These are phyloP conservation scores for Zaprionus nigranus DNA, from an alignment of 1,140 invertebrate species.

Conservation along the genomic window DNA sequence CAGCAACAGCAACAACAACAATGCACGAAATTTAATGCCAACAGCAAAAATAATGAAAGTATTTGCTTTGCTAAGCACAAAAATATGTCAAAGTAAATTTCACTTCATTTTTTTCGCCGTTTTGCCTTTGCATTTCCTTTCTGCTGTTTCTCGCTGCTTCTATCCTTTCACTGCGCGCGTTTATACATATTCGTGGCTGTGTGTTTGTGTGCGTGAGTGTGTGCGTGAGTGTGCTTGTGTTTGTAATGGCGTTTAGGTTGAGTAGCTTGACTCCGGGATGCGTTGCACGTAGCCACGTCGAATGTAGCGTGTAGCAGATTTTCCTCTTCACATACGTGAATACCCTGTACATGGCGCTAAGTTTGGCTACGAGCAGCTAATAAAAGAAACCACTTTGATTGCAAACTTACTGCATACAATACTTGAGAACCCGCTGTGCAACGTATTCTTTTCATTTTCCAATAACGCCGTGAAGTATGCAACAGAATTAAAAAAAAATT, in stretches of 20 bases:
- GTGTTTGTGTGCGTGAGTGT: slow-evolving; percentile 23
- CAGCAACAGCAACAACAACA: slow-evolving; percentile 47
- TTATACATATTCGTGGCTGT: slow-evolving; percentile 11
- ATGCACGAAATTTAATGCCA: slow-evolving; percentile 76
- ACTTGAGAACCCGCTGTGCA: neutral
- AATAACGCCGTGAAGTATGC: neutral
- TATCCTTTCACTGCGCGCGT: slow-evolving; percentile 29
- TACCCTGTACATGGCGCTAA: slow-evolving; percentile 15
- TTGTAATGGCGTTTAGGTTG: slow-evolving; percentile 40
- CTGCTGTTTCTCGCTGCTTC: slow-evolving; percentile 19
- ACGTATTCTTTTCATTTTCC: neutral
- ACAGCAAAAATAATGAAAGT: slow-evolving; percentile 82
- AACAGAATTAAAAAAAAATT: neutral
- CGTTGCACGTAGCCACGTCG: slow-evolving; percentile 64
- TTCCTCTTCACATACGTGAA: slow-evolving; percentile 47
- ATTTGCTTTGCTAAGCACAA: slow-evolving; percentile 83
- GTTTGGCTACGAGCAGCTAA: neutral
- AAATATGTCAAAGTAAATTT: slow-evolving; percentile 83
- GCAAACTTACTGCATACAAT: neutral
- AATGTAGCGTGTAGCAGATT: slow-evolving; percentile 60
- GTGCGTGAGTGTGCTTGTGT: slow-evolving; percentile 28
- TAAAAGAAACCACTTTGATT: neutral
- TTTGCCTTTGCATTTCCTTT: slow-evolving; percentile 32
- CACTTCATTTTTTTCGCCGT: slow-evolving; percentile 67
- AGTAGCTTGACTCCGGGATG: slow-evolving; percentile 57